Evolutionary conservation across 2,888 invertebrate species (phyloP), one percentile per base, ranked within the genome.

Genomic region (Eutolmus rufibarbis): DNA sequence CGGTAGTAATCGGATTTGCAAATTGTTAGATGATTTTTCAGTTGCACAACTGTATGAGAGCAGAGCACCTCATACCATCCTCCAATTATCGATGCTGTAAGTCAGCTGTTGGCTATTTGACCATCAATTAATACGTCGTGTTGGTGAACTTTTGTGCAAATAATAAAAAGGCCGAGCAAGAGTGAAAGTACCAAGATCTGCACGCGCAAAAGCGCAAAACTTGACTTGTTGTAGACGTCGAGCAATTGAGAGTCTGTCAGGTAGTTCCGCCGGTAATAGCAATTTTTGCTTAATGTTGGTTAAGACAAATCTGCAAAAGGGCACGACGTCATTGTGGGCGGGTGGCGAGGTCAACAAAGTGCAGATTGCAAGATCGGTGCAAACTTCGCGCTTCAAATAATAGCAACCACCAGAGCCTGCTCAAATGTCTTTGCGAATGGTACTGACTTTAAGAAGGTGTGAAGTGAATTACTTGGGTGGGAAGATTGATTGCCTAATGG

Each of bases 401-500:
- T n/a, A 34, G 34, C 76, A 37, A 23, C 23, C 66, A 66, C 12
- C 37, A 76, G 34, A 12, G 23, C 56, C 56, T 56, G 56, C 51
- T 66, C 66, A 23, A 19, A 46, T 34, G 12, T 23, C 66, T 23
- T 19, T 8, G 66, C 66, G 76, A 37, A 9, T n/a, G 37, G 76
- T 76, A 76, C 28, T 76, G 76, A 34, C 14, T 16, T 19, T 37
- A 37, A 31, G 19, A 37, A 76, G 76, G 76, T 37, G 76, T 76
- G 76, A 76, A 37, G 14, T 76, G 31, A 37, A 34, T 37, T 76
- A 76, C 76, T 16, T 76, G 76, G 34, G 76, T 76, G 34, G 76
- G 34, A 76, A 37, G 76, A 76, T 76, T 76, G 76, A 37, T 76
- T 76, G 76, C 76, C 34, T 76, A 76, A 76, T 76, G 76, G 37